phyloP scores from a whole-genome alignment of 1,140 invertebrate species.

The Parasteatoda tepidariorum region DNA sequence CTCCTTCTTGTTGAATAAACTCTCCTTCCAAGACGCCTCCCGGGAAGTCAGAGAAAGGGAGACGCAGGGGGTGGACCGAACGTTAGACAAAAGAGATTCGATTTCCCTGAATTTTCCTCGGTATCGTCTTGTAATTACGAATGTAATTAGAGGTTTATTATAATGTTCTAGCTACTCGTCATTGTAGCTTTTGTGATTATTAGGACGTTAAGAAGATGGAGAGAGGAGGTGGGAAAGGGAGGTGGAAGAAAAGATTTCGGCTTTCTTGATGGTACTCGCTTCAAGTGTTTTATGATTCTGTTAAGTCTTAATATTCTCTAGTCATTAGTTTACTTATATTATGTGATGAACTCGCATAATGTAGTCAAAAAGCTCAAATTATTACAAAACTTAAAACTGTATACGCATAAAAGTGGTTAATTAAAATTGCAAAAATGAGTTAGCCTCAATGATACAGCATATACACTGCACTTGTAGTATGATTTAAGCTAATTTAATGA shows the following conservation, averaged over 20 bases:
- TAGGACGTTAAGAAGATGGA: slow-evolving; percentile 24
- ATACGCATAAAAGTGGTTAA: too few relatives aligned
- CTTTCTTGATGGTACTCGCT: neutral
- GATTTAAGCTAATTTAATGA: too few relatives aligned
- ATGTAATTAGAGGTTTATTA: slow-evolving; percentile 58
- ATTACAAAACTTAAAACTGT: too few relatives aligned
- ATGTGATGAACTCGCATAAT: too few relatives aligned
- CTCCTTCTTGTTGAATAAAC: slow-evolving; percentile 51
- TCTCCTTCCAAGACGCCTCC: neutral
- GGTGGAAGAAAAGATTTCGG: neutral
- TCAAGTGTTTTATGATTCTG: slow-evolving; percentile 11
- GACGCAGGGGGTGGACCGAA: neutral
- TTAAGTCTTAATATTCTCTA: neutral
- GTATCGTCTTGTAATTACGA: slow-evolving; percentile 57
- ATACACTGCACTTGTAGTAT: too few relatives aligned
- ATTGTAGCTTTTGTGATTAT: slow-evolving; percentile 56
- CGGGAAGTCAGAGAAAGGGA: neutral
- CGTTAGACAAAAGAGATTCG: slow-evolving; percentile 38
- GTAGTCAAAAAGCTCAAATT: too few relatives aligned
- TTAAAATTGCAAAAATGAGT: too few relatives aligned
- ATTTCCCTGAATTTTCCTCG: neutral
- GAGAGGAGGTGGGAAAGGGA: neutral
- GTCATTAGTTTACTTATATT: too few relatives aligned
- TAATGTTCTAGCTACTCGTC: slow-evolving; percentile 35
- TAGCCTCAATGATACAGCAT: too few relatives aligned